Evolutionary conservation across 2,888 invertebrate species (phyloP), one percentile per base, ranked within the genome.

Genomic region (Folsomia manolachei): DNA sequence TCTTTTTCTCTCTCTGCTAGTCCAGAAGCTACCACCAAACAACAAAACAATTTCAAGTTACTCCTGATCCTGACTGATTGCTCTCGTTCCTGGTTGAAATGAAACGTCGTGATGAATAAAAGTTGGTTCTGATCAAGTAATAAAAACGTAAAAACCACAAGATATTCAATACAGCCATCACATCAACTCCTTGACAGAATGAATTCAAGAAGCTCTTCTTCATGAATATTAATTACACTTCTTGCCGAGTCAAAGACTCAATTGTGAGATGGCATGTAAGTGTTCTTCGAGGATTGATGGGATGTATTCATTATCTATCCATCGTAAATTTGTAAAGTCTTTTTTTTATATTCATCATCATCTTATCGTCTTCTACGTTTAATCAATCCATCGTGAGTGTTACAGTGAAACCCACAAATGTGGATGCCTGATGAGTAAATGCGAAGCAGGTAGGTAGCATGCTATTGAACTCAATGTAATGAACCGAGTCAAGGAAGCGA

Each of bases 211-310:
- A 72, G 72, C 63, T 70, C 72, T 70, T 72, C 63, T 70, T 70
- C 72, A 72, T 72, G 72, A 72, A 72, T 72, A 72, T 68, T 70
- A 72, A 72, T 72, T 72, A 72, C 65, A 19, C 56, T 56, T 21
- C 7, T 7, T 19, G 51, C n/a, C 11, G 21, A 56, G 21, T 56
- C 56, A 56, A 56, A 56, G 21, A 56, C 56, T 56, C 56, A 56
- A 56, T 56, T 56, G 56, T 56, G 7, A 39, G 39, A 39, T 39
- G 18, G 7, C 56, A 21, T 14, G 56, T 56, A 7, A 14, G 7
- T n/a, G 56, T 56, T 56, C 18, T 21, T 19, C 56, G 56, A 14
- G 21, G 18, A 56, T 56, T 56, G 21, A 56, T 56, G 56, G 18
- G n/a, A 9, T 18, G n/a, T 39, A 39, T 39, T 39, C 39, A 39